A percentile compares a stretch with the other conserved stretches of the same genome.
These are phyloP conservation scores for Euplexia lucipara DNA, from an alignment of 2,888 invertebrate species.

Conservation along the genomic window DNA sequence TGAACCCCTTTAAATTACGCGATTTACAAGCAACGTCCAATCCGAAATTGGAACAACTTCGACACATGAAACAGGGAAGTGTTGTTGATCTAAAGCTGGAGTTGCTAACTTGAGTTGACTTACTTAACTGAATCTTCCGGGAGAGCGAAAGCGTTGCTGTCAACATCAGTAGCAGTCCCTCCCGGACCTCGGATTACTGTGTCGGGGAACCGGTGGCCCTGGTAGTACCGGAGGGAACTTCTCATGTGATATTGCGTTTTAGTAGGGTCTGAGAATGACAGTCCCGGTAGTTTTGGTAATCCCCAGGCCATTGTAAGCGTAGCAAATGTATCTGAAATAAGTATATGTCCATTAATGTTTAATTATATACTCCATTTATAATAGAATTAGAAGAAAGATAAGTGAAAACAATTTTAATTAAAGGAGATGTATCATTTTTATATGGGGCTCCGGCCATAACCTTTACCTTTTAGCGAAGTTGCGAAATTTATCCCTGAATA, in stretches of 20 bases:
- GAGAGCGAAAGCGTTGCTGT: slow-evolving; percentile 91
- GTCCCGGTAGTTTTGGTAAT: slow-evolving; percentile 93
- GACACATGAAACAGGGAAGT: not conserved
- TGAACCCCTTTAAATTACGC: slow-evolving; percentile 27
- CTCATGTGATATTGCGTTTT: slow-evolving; percentile 91
- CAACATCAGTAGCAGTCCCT: slow-evolving; percentile 90
- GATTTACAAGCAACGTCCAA: slow-evolving; percentile 19
- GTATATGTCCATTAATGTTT: too few relatives aligned
- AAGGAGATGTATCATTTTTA: too few relatives aligned
- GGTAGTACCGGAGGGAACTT: slow-evolving; percentile 92
- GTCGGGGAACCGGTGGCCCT: slow-evolving; percentile 92
- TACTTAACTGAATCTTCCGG: slow-evolving; percentile 90
- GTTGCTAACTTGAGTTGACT: slow-evolving; percentile 57
- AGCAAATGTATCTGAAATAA: slow-evolving; percentile 23
- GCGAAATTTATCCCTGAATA: too few relatives aligned
- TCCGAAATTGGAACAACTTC: slow-evolving; percentile 22
- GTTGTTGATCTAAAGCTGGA: slow-evolving; percentile 36
- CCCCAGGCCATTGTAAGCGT: slow-evolving; percentile 88
- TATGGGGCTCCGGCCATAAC: too few relatives aligned
- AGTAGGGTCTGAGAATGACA: slow-evolving; percentile 92
- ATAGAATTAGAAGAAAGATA: too few relatives aligned
- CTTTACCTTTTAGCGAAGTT: too few relatives aligned
- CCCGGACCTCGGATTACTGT: slow-evolving; percentile 91
- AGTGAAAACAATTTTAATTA: too few relatives aligned
- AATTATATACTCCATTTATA: too few relatives aligned